phyloP scores from a whole-genome alignment of 2,113 vertebrate species.

The Oceanites oceanicus region DNA sequence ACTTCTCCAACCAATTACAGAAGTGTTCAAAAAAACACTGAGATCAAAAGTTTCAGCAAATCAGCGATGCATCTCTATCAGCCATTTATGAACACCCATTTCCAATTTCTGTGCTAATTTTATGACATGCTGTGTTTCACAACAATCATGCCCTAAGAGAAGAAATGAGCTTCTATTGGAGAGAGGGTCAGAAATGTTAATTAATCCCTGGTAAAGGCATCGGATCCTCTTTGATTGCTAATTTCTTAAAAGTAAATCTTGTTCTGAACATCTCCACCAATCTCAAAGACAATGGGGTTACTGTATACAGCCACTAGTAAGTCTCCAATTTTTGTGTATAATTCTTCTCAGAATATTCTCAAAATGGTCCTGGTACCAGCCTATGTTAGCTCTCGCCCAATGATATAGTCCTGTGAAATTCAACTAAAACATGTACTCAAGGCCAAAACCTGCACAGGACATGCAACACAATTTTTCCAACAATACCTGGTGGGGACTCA shows the following conservation, averaged over 20 bases:
- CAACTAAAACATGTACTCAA: not conserved
- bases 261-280: not conserved
- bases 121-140: not conserved
- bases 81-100: not conserved
- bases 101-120: not conserved
- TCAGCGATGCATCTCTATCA: too few relatives aligned
- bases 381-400: rapidly evolving
- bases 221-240: not conserved
- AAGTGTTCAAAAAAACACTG: not conserved
- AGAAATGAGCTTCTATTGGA: not conserved
- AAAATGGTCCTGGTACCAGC: not conserved
- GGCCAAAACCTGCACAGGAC: not conserved
- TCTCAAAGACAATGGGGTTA: not conserved
- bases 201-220: not conserved
- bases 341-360: not conserved
- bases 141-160: not conserved
- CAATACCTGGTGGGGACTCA: not conserved
- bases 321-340: not conserved
- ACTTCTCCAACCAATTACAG: not conserved
- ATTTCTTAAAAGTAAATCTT: not conserved
- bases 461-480: not conserved
- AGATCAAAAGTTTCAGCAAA: not conserved
- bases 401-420: not conserved
- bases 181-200: not conserved
- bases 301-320: rapidly evolving